These are phyloP conservation scores for Hyperoodon ampullatus DNA, from an alignment of 2,113 vertebrate genomes.

Conservation along the genomic window DNA sequence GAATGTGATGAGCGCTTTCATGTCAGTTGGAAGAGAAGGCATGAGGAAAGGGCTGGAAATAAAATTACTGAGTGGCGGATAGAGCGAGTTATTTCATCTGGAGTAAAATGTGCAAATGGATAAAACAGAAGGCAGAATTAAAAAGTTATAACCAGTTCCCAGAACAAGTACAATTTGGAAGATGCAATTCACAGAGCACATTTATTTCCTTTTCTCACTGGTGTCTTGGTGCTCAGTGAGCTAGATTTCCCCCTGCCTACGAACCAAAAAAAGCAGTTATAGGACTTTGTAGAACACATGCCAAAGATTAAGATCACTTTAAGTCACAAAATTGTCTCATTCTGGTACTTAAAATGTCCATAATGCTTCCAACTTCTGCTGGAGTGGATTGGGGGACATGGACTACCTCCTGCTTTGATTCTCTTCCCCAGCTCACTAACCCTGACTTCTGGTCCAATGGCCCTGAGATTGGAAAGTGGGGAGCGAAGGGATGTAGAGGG, in stretches of 20 bases:
- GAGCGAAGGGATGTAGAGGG: background rate
- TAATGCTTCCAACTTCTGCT: background rate
- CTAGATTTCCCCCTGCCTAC: background rate
- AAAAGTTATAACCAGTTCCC: background rate
- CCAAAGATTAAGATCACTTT: background rate
- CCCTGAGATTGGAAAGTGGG: background rate
- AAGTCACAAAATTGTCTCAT: background rate
- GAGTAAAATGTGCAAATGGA: conserved; percentile 35
- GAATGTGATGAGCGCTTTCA: conserved; percentile 18
- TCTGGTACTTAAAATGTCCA: background rate
- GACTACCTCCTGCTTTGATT: background rate
- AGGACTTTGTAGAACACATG: background rate
- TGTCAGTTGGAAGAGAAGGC: conserved; percentile 14
- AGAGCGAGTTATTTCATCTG: background rate
- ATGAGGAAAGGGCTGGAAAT: conserved; percentile 41
- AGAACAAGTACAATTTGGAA: background rate
- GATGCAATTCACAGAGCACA: conserved; percentile 17
- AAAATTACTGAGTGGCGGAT: background rate
- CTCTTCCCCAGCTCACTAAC: background rate
- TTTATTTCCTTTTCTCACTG: conserved; percentile 30
- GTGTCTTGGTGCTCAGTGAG: background rate
- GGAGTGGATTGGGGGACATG: background rate
- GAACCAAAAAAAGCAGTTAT: background rate
- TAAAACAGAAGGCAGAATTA: conserved; percentile 34
- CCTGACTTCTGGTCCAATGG: background rate